phyloP scores from a whole-genome alignment of 1,140 invertebrate genomes.

The Zeugodacus cucurbitae region DNA sequence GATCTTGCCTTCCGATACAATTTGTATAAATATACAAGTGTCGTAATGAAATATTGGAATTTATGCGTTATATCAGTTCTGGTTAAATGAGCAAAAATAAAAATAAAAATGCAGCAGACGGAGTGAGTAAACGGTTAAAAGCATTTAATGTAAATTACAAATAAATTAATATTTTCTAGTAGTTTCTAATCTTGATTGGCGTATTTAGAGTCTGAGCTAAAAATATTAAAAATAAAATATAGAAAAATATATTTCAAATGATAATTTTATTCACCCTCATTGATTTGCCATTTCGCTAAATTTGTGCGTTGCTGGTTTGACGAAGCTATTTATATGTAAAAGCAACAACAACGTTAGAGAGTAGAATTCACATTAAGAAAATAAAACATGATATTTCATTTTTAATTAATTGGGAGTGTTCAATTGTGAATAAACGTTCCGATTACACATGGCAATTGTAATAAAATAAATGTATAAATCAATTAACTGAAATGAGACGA shows the following conservation, averaged over 20 bases:
- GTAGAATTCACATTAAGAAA: too few relatives aligned
- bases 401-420: too few relatives aligned
- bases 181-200: background rate
- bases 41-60: background rate
- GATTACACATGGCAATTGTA: background rate
- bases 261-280: too few relatives aligned
- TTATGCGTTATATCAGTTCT: background rate
- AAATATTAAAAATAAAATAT: too few relatives aligned
- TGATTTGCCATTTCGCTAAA: too few relatives aligned
- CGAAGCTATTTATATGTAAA: too few relatives aligned
- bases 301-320: too few relatives aligned
- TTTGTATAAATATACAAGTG: background rate
- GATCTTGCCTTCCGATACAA: background rate
- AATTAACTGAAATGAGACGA: conserved; percentile 3
- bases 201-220: background rate
- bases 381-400: background rate
- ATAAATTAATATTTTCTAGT: background rate
- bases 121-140: background rate
- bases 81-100: background rate
- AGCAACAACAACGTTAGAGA: too few relatives aligned
- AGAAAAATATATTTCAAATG: too few relatives aligned
- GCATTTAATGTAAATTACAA: background rate
- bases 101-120: background rate
- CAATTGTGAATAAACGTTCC: background rate
- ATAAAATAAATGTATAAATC: conserved; percentile 17